Evolutionary conservation across 2,888 invertebrate genomes (phyloP).

Genomic region (Bembecia ichneumoniformis): DNA sequence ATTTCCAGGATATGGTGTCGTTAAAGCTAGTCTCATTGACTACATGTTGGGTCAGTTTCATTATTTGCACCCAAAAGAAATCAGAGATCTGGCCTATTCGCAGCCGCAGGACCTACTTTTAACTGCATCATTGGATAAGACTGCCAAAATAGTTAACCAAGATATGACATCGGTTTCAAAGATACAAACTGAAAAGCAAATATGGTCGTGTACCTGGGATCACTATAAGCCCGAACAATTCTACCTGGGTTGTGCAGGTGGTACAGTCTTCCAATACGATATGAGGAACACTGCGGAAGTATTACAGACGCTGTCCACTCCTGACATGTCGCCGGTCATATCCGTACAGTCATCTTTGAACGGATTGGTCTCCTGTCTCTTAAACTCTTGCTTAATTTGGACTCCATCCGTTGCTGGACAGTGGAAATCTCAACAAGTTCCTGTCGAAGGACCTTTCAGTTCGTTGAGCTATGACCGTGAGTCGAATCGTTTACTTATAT

Average conservation of each 20-base stretch:
- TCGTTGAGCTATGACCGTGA: constrained; percentile 78
- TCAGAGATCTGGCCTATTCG: constrained; percentile 85
- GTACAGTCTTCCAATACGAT: constrained; percentile 82
- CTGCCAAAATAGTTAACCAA: constrained; percentile 78
- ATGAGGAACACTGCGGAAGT: constrained; percentile 73
- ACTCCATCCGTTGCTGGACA: constrained; percentile 47
- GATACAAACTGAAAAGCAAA: constrained; percentile 67
- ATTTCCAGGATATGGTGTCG: constrained; percentile 85
- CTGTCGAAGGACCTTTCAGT: constrained; percentile 81
- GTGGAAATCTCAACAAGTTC: constrained; percentile 67
- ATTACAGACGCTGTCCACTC: constrained; percentile 38
- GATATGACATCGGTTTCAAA: constrained; percentile 69
- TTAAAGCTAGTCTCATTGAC: constrained; percentile 78
- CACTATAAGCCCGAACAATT: constrained; percentile 76
- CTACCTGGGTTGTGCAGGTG: constrained; percentile 85
- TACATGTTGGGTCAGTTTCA: constrained; percentile 79
- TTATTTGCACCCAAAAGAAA: constrained; percentile 79
- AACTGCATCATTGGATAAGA: constrained; percentile 85
- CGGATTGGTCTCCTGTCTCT: constrained; percentile 80
- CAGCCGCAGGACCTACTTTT: constrained; percentile 77
- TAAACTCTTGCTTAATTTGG: constrained; percentile 81
- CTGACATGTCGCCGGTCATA: constrained; percentile 81
- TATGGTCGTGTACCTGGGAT: constrained; percentile 94
- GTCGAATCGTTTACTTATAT: constrained; percentile 77
- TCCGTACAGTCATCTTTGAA: constrained; percentile 70